Evolutionary conservation across 2,888 invertebrate genomes (phyloP), one percentile per base, ranked within the genome.

Genomic region (Drosophila suboccidentalis): DNA sequence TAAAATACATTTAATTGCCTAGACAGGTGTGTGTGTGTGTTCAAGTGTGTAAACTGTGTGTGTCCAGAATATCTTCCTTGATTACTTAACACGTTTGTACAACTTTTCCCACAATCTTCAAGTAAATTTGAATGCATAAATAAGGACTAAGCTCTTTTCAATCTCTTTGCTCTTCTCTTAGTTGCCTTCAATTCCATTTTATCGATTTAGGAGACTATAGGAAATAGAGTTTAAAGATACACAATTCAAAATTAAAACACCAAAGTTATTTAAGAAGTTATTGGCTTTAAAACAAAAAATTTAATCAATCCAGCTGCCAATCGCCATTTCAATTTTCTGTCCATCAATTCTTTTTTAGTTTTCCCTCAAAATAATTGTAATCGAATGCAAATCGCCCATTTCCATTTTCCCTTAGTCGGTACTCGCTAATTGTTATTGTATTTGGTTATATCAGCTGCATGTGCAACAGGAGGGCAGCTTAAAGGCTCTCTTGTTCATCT

Each of bases 371-470:
- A 1, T 19, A 19, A 36, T 34, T 36, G 46, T 39, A 41, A 53
- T 71, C 34, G 39, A 47, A 54, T 50, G 63, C 43, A 63, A 50
- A 77, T 57, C 34, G 26, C 15, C 51, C 47, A 39, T 74, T 61
- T 49, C 57, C 29, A 58, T 74, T 73, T 38, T 26, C 43, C 29
- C 17, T 26, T 47, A 72, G n/a, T 26, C 8, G 2, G 39, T 15
- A 17, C 4, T 8, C 22, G 58, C 26, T 67, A 61, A 74, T 75
- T 78, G 61, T 61, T 62, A 58, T 78, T 74, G 61, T 55, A 74
- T 62, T 62, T 26, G 57, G 29, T 17, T 38, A 29, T 15, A 15
- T 38, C 41, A 49, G 39, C 43, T 68, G 51, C 50, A 64, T 51
- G 53, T 71, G 54, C 69, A 75, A 51, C 22, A 22, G 38, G 17